A percentile compares a stretch with the other conserved stretches of the same genome.
These are phyloP conservation scores for Chloroceryle aenea DNA, from an alignment of 2,113 vertebrate genomes.

Conservation along the genomic window DNA sequence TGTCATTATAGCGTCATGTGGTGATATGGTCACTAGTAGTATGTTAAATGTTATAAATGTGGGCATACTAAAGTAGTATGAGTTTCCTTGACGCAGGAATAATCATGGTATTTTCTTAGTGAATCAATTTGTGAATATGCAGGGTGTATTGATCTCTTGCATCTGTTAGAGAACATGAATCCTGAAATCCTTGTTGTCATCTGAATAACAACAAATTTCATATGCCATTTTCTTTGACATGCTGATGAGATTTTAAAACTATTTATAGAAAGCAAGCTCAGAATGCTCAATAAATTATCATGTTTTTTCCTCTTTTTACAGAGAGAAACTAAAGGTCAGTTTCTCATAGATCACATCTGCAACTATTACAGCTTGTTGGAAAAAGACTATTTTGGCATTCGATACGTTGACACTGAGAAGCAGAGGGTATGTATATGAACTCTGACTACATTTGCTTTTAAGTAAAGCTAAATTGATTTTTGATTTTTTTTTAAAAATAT, in stretches of 20 bases:
- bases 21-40: background rate
- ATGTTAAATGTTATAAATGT: background rate
- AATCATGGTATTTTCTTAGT: background rate
- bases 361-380: slow-evolving; percentile 98
- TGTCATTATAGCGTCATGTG: background rate
- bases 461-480: background rate
- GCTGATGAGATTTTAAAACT: background rate
- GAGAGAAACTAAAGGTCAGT: slow-evolving; percentile 97
- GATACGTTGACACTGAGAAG: slow-evolving; percentile 96
- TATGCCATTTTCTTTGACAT: background rate
- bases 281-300: background rate
- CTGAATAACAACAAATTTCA: background rate
- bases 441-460: background rate
- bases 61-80: background rate
- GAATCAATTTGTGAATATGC: background rate
- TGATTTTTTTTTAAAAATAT: too few relatives aligned
- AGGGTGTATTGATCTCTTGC: background rate
- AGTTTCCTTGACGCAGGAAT: background rate
- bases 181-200: background rate
- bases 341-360: slow-evolving; percentile 95
- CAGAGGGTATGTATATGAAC: slow-evolving; percentile 87
- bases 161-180: background rate
- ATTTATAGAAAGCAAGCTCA: background rate
- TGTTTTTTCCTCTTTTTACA: slow-evolving; percentile 74
- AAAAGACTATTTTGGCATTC: slow-evolving; percentile 98